Percentiles rank a stretch among this genome's conserved stretches.
Conservation (phyloP, 2,113 vertebrate species). For the Oncorhynchus keta region DNA sequence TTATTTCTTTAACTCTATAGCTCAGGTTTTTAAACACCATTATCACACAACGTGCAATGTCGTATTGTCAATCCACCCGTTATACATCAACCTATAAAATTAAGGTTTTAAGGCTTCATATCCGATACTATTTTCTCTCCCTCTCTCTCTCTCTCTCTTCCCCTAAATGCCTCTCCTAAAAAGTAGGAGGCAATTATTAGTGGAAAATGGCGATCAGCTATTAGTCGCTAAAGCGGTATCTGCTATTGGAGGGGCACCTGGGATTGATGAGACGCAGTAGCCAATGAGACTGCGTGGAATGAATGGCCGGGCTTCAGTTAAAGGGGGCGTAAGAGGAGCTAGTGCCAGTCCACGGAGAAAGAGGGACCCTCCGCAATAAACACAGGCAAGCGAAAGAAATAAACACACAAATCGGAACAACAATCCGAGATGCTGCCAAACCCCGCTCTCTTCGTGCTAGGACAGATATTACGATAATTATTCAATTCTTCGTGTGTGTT, state of each 20-base stretch:
- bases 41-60: not conserved
- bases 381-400: conserved; percentile 70
- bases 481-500: conserved; percentile 56
- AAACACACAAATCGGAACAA: conserved; percentile 66
- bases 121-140: not conserved
- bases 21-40: not conserved
- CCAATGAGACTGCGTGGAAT: conserved; percentile 79
- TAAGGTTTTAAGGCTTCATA: not conserved
- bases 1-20: not conserved
- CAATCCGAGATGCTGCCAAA: conserved; percentile 70
- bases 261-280: conserved; percentile 79
- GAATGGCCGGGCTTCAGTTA: conserved; percentile 81
- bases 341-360: conserved; percentile 82
- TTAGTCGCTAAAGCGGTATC: conserved; percentile 72
- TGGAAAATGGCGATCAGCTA: conserved; percentile 75
- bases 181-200: conserved; percentile 79
- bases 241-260: conserved; percentile 74
- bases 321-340: conserved; percentile 84
- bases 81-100: not conserved
- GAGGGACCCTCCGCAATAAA: conserved; percentile 77
- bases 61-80: not conserved
- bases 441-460: conserved; percentile 37
- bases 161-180: conserved; percentile 63
- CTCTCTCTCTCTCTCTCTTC: too few relatives aligned
- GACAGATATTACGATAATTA: conserved; percentile 64